Evolutionary conservation across 1,140 invertebrate genomes (phyloP), one percentile per base, ranked within the genome.

Genomic region (Hesperophylax magnus): DNA sequence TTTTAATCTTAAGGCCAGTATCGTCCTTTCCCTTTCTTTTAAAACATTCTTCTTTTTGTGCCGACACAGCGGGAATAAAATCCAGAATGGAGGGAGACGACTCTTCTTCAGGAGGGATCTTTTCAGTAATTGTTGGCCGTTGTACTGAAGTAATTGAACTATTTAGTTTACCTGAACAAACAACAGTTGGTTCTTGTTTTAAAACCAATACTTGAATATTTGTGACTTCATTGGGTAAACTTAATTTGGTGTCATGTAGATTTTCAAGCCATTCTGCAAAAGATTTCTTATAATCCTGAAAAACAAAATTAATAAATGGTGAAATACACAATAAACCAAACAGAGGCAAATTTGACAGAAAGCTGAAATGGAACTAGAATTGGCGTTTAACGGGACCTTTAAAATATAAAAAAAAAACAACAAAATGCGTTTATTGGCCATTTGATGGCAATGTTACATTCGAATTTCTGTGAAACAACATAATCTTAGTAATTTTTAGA

Each of bases 1-100:
- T 75, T 75, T 75, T 75, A 20, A 75, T 75, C 27, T 75, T 75
- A 18, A 75, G 56, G 31, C 71, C 71, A 54, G 71, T 56, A 18
- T 80, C 56, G 56, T 79, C 78, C 24, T 71, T 71, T 39, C 52
- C 54, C 27, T 80, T 76, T 76, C 61, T 61, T 54, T 67, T 63
- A n/a, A 34, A 27, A 18, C 31, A 34, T 63, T 65, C 17, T 24
- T 60, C 61, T 9, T 65, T 74, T 9, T 65, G 27, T 11, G 53
- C 20, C 2, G 24, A 8, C 18, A 63, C 17, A 54, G n/a, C 1
- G 7, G 61, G n/a, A 31, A n/a, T 58, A 75, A 14, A 58, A 58
- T 56, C 17, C 6, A 75, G 22, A 17, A 58, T 22, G 53, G 71
- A 75, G 9, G 71, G 71, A 27, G 71, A 75, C n/a, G 6, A 54